Base-by-base conservation (phyloP, 2,113 vertebrate species). In the Rhynchomys soricoides region DNA sequence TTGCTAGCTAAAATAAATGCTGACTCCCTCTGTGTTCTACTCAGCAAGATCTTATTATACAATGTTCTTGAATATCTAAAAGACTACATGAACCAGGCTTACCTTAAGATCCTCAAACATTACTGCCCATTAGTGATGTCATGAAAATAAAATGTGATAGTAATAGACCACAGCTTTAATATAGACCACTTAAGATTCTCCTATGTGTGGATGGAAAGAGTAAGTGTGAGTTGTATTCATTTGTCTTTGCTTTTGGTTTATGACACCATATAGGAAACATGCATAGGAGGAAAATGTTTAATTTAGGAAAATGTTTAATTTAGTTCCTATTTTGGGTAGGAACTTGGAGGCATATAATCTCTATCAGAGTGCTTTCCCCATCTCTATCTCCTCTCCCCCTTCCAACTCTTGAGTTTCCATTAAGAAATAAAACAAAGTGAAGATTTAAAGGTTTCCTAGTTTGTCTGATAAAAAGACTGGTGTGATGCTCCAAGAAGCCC, bases 1-100 rank as follows among this genome's bases (percentile, higher is more conserved):
- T n/a, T 93, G 82, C 21, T 66, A 83, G 43, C 17, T 3, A 78
- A 81, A 48, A 55, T 31, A 86, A 95, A 91, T 52, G 62, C 78
- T 83, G 66, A 73, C 0, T 16, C 17, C 52, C 21, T 59, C 59
- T 22, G 29, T 77, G 40, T 92, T 79, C 45, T 34, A 48, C 34
- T 96, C 82, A 75, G 62, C 34, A 68, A 68, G 66, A 24, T 93
- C 45, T 94, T 64, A 89, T 74, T 93, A 89, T 64, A 93, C 64
- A 31, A 37, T 68, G 37, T 26, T 78, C 64, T 66, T 74, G 8
- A 79, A 62, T 45, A 70, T 26, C 31, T 22, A 87, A 94, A 43
- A 93, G 64, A 8, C 55, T 71, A 73, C 29, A 29, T 13, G 50
- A 79, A 83, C 31, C 40, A 55, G 66, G 11, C 3, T 90, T 71